A percentile compares a stretch with the other conserved stretches of the same genome.
These are phyloP conservation scores for Drosophila ambigua DNA, from an alignment of 1,140 invertebrate genomes.

Conservation along the genomic window DNA sequence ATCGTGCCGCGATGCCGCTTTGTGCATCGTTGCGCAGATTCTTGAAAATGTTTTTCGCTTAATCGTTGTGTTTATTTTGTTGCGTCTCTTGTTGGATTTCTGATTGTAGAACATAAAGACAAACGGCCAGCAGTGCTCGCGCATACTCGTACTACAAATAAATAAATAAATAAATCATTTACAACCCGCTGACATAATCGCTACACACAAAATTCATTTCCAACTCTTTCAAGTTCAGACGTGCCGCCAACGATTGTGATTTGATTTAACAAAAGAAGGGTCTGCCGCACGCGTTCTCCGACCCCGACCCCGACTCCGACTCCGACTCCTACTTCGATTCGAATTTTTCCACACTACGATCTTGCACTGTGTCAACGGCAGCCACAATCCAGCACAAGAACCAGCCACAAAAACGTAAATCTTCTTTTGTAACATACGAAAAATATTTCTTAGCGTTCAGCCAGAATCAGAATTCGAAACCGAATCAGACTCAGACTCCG, in stretches of 20 bases:
- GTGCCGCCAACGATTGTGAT: slow-evolving; percentile 71
- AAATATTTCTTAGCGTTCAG: slow-evolving; percentile 49
- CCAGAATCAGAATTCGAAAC: slow-evolving; percentile 42
- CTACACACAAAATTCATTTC: slow-evolving; percentile 39
- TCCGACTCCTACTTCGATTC: not conserved
- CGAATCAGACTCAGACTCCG: not conserved
- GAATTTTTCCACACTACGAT: not conserved
- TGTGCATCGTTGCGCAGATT: slow-evolving; percentile 42
- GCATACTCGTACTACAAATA: slow-evolving; percentile 2
- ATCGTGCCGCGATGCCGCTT: slow-evolving; percentile 48
- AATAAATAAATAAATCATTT: slow-evolving; percentile 46
- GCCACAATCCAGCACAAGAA: slow-evolving; percentile 31
- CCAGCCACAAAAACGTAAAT: slow-evolving; percentile 70
- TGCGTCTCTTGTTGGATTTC: slow-evolving; percentile 59
- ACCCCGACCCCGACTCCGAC: not conserved
- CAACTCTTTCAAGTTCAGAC: slow-evolving; percentile 73
- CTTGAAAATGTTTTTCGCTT: slow-evolving; percentile 46
- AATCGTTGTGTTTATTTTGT: slow-evolving; percentile 42
- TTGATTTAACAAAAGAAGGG: slow-evolving; percentile 69
- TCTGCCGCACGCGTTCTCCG: slow-evolving; percentile 59
- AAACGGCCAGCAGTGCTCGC: slow-evolving; percentile 1
- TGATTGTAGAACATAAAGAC: slow-evolving; percentile 44
- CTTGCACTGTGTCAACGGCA: slow-evolving; percentile 54
- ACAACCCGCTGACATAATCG: slow-evolving; percentile 73
- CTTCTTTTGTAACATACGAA: slow-evolving; percentile 19